phyloP scores from a whole-genome alignment of 2,113 vertebrate species.

The Trematocara stigmaticum region DNA sequence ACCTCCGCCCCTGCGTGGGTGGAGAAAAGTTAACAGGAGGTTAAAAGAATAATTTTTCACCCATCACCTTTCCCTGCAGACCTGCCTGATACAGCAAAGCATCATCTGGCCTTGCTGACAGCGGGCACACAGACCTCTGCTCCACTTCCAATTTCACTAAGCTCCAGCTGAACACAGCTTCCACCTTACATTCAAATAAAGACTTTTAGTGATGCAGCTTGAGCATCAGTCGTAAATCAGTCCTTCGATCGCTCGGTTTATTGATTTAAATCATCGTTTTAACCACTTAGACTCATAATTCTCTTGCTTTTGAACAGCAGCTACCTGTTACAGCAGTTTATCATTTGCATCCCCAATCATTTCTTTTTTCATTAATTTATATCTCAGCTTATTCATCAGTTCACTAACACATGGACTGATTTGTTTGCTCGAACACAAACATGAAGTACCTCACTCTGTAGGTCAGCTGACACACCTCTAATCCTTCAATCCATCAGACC shows the following conservation, averaged over 20 bases:
- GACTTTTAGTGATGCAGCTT: neutral
- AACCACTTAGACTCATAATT: neutral
- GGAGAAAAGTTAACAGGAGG: neutral
- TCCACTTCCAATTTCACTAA: neutral
- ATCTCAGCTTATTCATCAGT: neutral
- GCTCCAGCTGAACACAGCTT: neutral
- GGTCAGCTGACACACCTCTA: neutral
- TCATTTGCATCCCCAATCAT: neutral
- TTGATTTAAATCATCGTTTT: neutral
- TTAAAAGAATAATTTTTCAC: neutral
- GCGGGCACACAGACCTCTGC: neutral
- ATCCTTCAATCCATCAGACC: neutral
- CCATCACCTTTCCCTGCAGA: constrained; percentile 10
- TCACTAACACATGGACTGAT: neutral
- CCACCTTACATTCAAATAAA: neutral
- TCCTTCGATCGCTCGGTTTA: rapidly evolving
- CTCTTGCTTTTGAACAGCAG: neutral
- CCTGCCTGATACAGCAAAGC: neutral
- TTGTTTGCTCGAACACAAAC: neutral
- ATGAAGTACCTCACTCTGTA: neutral
- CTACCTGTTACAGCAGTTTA: neutral
- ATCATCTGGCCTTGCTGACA: constrained; percentile 1
- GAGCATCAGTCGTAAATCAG: neutral
- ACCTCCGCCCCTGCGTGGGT: neutral
- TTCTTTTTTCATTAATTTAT: neutral